Percentiles rank a stretch among this genome's conserved stretches.
Conservation (phyloP, 1,140 invertebrate genomes). For the Whitmania pigra region DNA sequence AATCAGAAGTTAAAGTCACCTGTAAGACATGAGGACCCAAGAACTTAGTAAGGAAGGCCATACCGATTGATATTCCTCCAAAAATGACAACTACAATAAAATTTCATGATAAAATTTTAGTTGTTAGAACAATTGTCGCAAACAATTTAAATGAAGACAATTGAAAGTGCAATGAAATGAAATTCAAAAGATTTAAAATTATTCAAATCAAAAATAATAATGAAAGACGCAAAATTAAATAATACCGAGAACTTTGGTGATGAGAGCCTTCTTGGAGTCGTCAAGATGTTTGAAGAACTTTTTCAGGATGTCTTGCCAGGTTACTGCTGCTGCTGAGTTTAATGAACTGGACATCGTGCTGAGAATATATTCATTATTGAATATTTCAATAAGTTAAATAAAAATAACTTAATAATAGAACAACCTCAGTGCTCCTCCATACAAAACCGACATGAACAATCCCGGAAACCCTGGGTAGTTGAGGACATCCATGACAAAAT, state of each 20-base stretch:
- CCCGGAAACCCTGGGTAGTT: conserved; percentile 38
- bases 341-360: conserved; percentile 53
- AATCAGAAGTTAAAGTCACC: conserved; percentile 1
- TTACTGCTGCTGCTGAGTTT: conserved; percentile 70
- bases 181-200: background rate
- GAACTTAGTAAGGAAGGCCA: conserved; percentile 23
- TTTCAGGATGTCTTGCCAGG: conserved; percentile 66
- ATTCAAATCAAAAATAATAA: background rate
- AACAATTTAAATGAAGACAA: too few relatives aligned
- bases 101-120: background rate
- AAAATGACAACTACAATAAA: conserved; percentile 21
- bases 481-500: conserved; percentile 37
- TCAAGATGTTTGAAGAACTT: conserved; percentile 26
- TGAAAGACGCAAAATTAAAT: background rate
- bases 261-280: conserved; percentile 31
- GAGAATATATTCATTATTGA: background rate
- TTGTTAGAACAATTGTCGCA: background rate
- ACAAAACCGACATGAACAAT: conserved; percentile 38
- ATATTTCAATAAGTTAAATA: background rate
- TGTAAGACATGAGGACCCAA: conserved; percentile 27
- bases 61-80: conserved; percentile 23
- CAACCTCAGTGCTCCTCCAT: conserved; percentile 38
- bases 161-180: too few relatives aligned
- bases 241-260: conserved; percentile 34
- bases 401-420: background rate